A percentile compares a stretch with the other conserved stretches of the same genome.
Conservation (phyloP, 2,797 vertebrate genomes). For the Channa striata region DNA sequence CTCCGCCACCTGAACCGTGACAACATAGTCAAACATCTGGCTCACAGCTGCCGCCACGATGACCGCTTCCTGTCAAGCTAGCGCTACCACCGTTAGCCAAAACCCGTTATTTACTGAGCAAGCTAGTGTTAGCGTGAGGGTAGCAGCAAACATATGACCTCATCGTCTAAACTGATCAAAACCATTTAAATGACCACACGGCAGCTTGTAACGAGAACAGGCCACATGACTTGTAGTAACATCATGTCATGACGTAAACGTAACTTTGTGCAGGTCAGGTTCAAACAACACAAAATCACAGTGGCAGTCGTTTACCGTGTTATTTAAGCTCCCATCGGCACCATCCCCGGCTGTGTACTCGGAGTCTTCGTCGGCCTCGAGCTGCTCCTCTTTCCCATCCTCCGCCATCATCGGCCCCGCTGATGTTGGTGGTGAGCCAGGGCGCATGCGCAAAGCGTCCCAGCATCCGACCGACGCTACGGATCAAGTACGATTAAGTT, state of each 20-base stretch:
- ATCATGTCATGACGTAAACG: not conserved
- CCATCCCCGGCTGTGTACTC: conserved; percentile 30
- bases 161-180: not conserved
- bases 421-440: conserved; percentile 21
- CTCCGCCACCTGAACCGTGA: conserved; percentile 66
- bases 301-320: conserved; percentile 16
- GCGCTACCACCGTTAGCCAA: not conserved
- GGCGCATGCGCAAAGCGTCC: conserved; percentile 63
- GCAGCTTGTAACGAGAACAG: not conserved
- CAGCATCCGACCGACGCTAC: not conserved
- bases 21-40: not conserved
- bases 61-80: not conserved
- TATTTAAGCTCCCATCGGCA: conserved; percentile 24
- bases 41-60: not conserved
- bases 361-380: conserved; percentile 38
- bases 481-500: not conserved
- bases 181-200: not conserved
- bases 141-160: not conserved
- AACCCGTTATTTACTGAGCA: not conserved
- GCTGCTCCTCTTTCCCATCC: conserved; percentile 50
- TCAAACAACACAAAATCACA: not conserved
- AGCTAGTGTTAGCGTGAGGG: not conserved
- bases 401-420: conserved; percentile 65
- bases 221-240: not conserved
- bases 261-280: not conserved